Conservation (phyloP, 1,140 invertebrate species). For the Bombus vancouverensis region DNA sequence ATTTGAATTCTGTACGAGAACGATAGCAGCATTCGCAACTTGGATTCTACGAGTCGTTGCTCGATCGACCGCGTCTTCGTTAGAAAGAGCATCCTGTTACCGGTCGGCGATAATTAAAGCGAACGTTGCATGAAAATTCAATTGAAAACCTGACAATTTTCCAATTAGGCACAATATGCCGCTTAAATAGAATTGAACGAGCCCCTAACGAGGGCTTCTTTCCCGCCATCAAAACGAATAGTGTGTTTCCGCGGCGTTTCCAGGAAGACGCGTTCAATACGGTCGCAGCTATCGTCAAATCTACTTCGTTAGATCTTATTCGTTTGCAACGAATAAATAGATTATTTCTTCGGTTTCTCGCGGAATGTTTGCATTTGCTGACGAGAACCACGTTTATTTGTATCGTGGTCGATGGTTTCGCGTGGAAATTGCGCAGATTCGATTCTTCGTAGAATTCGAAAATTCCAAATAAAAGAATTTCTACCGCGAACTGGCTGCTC, state of each 20-base stretch:
- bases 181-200: constrained; percentile 49
- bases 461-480: too few relatives aligned
- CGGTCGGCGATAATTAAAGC: constrained; percentile 33
- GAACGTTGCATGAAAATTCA: constrained; percentile 45
- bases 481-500: too few relatives aligned
- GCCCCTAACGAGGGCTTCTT: constrained; percentile 37
- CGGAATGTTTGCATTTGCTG: background rate
- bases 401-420: too few relatives aligned
- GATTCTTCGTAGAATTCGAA: too few relatives aligned
- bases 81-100: background rate
- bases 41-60: background rate
- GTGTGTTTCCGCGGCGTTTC: constrained; percentile 48
- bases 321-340: background rate
- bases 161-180: constrained; percentile 47
- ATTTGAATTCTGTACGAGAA: background rate
- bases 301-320: too few relatives aligned
- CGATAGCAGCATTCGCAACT: background rate
- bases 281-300: background rate
- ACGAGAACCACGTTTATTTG: too few relatives aligned
- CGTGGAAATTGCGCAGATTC: too few relatives aligned
- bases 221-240: constrained; percentile 30
- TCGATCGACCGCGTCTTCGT: background rate
- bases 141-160: constrained; percentile 55
- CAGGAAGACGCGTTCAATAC: constrained; percentile 37
- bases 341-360: background rate